Base-by-base conservation (phyloP, 2,113 vertebrate species). In the Amphiprion percula region DNA sequence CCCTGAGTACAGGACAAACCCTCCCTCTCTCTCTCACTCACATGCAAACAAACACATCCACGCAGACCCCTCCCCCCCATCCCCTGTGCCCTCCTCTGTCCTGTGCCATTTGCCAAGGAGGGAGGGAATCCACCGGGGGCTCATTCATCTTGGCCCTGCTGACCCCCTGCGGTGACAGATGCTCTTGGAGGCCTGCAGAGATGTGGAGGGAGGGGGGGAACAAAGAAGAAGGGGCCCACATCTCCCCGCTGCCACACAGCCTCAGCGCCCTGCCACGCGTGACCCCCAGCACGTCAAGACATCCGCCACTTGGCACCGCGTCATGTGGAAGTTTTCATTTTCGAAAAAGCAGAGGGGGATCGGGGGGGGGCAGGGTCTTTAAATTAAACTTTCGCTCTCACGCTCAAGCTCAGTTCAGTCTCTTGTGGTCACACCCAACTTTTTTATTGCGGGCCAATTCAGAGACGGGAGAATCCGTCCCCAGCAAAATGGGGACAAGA, bases 71-170 rank as follows among this genome's bases (percentile, higher is more conserved):
- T 87, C 93, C 91, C 91, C 90, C 87, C 85, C n/a, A 91, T 87
- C 91, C 94, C 92, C 93, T 86, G 86, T 92, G 94, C 94, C 95
- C 96, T 96, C 95, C 96, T 95, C 95, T 94, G 95, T 96, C 81
- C 87, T 88, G 79, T 94, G 95, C 98, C 98, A 99, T 99, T 99
- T 99, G 98, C 95, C 96, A 96, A 95, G 91, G 94, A 94, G 91
- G 95, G 88, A 74, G 84, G 93, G 96, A 96, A 96, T 95, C 95
- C 96, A 96, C 95, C 94, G 84, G 95, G 96, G 97, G 95, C 94
- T 95, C 96, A 99, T 99, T 97, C 96, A 97, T 99, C 97, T 97
- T 96, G 91, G 93, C 93, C 94, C 90, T 92, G 94, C 96, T 92
- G 92, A 93, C 93, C 94, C 92, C 94, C 96, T 92, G 80, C 87